Percentiles rank a stretch among this genome's conserved stretches.
Evolutionary conservation across 53 echinoderm and acorn worm genomes (phyloP).

Genomic region (Holothuria scabra): DNA sequence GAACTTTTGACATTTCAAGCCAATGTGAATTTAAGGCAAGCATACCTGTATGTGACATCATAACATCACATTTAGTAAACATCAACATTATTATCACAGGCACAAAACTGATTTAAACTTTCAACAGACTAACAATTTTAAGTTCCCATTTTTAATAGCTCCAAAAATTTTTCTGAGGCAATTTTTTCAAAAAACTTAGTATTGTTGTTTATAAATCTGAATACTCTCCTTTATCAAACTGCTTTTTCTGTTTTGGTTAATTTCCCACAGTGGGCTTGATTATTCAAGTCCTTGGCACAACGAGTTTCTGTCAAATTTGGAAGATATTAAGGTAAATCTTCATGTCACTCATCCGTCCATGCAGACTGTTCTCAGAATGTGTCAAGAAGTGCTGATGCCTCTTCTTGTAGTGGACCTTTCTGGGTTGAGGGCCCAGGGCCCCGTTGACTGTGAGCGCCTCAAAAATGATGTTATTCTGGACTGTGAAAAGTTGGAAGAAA

Average conservation of each 20-base stretch:
- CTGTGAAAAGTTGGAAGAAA: constrained; percentile 98
- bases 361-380: constrained; percentile 87
- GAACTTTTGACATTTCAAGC: too few relatives aligned
- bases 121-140: too few relatives aligned
- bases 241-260: background rate
- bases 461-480: constrained; percentile 98
- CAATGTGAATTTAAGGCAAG: too few relatives aligned
- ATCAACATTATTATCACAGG: too few relatives aligned
- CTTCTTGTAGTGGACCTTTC: constrained; percentile 86
- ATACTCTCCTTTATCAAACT: too few relatives aligned
- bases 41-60: too few relatives aligned
- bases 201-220: too few relatives aligned
- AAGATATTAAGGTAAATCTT: constrained; percentile 66
- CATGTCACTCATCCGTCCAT: constrained; percentile 98
- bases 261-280: constrained; percentile 78
- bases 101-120: too few relatives aligned
- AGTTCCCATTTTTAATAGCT: too few relatives aligned
- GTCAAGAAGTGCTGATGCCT: constrained; percentile 73
- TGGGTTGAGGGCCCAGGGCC: constrained; percentile 81
- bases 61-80: too few relatives aligned
- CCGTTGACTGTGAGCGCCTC: constrained; percentile 93
- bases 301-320: constrained; percentile 61
- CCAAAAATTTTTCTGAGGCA: too few relatives aligned
- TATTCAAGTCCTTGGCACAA: constrained; percentile 92
- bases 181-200: too few relatives aligned